phyloP scores from a whole-genome alignment of 2,113 vertebrate species.

The Corythornis madagascariensis region DNA sequence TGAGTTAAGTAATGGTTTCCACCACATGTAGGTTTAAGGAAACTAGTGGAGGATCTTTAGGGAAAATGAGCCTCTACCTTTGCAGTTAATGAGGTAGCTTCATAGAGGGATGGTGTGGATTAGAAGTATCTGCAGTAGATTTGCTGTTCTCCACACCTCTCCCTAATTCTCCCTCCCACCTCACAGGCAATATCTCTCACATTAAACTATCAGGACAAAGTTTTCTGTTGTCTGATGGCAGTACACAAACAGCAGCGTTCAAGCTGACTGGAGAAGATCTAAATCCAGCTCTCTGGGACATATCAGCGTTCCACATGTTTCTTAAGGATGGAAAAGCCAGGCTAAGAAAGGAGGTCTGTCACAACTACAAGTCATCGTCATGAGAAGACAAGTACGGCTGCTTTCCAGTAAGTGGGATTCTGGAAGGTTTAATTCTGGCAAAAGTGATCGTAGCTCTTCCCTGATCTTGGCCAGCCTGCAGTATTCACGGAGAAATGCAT shows the following conservation, averaged over 20 bases:
- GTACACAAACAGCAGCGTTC: background rate
- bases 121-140: background rate
- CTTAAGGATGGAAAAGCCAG: background rate
- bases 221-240: background rate
- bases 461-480: background rate
- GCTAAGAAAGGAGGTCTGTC: background rate
- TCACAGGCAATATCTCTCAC: background rate
- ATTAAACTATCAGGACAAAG: background rate
- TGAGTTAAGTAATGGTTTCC: background rate
- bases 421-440: background rate
- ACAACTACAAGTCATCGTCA: background rate
- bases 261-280: background rate
- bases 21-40: too few relatives aligned
- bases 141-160: background rate
- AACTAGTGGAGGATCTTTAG: background rate
- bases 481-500: background rate
- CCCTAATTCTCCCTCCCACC: rapidly evolving
- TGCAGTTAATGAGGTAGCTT: background rate
- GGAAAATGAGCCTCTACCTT: background rate
- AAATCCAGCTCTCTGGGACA: background rate
- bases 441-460: background rate
- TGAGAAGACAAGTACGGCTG: background rate
- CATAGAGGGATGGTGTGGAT: background rate
- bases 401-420: background rate
- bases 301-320: background rate